Base-by-base conservation (phyloP, 1,140 invertebrate genomes). In the Gonatopus flavifemur region DNA sequence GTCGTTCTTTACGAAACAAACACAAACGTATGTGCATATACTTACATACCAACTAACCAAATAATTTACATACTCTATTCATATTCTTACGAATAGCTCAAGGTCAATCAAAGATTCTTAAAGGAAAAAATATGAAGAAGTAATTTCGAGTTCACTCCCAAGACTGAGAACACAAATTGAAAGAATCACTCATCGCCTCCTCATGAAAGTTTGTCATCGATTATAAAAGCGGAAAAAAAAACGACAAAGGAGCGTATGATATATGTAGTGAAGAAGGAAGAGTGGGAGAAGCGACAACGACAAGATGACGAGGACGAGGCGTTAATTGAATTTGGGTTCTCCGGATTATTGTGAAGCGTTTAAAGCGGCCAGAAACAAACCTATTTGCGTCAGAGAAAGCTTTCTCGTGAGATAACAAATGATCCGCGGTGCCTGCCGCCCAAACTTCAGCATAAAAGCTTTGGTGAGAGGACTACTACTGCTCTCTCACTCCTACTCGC, bases 351-450 rank as follows among this genome's bases (percentile, higher is more conserved):
- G 62, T 64, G 62, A 63, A 64, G 62, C 62, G 60, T 64, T 64
- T 66, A 66, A 66, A 66, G 63, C 56, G 63, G 59, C 63, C 62
- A 66, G 63, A 66, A 66, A 66, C 64, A 66, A 66, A 66, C 64
- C 64, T 66, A 66, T 66, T 66, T 66, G 63, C 64, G 64, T 66
- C 64, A 64, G 64, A 53, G 64, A 66, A 59, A 59, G 66, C 66
- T 66, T 63, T 66, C 60, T 54, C 52, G 59, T 48, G 56, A 65
- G 64, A 66, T 66, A 66, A 66, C 60, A 66, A 66, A 66, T 66
- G 64, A 66, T 65, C 63, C 54, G 49, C 46, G 57, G 57, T 54
- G 56, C 47, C 54, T 57, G 47, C 48, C 51, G 53, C 63, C 57
- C 57, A 66, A 66, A 66, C 64, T 65, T 66, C 57, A 57, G 63